Conservation (phyloP, 1,140 invertebrate species). For the Yoshiicerus persimilis region DNA sequence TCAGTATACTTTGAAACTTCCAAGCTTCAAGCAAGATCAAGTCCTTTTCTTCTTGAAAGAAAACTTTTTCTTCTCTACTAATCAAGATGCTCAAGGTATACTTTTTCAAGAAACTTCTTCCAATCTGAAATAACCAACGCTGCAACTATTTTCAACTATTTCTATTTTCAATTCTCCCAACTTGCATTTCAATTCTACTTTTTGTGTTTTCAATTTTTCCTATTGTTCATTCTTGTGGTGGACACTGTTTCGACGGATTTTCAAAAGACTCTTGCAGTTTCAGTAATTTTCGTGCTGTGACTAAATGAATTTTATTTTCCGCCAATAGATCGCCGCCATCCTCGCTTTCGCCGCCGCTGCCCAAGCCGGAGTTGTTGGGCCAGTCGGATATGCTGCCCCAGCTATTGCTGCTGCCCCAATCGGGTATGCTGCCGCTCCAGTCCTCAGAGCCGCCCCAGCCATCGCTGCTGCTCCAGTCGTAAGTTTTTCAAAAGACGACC, state of each 20-base stretch:
- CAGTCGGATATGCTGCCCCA: conserved; percentile 32
- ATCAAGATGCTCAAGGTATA: not conserved
- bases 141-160: not conserved
- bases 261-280: not conserved
- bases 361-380: conserved; percentile 15
- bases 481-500: not conserved
- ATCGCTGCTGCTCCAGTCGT: conserved; percentile 22
- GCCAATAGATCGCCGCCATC: conserved; percentile 13
- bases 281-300: too few species aligned
- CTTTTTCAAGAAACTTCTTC: not conserved
- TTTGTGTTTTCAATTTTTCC: not conserved
- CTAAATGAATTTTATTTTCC: not conserved
- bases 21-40: not conserved
- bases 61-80: not conserved
- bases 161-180: not conserved
- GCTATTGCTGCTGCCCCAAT: not conserved
- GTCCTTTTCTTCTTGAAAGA: not conserved
- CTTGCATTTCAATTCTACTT: not conserved
- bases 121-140: not conserved
- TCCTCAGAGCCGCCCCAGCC: conserved; percentile 5
- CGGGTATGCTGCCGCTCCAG: not conserved
- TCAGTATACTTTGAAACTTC: not conserved
- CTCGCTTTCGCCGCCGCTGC: conserved; percentile 32
- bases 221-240: too few species aligned
- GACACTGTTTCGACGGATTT: too few species aligned